These are phyloP conservation scores for Phoenicopterus ruber DNA, from an alignment of 2,113 vertebrate genomes.

Conservation along the genomic window DNA sequence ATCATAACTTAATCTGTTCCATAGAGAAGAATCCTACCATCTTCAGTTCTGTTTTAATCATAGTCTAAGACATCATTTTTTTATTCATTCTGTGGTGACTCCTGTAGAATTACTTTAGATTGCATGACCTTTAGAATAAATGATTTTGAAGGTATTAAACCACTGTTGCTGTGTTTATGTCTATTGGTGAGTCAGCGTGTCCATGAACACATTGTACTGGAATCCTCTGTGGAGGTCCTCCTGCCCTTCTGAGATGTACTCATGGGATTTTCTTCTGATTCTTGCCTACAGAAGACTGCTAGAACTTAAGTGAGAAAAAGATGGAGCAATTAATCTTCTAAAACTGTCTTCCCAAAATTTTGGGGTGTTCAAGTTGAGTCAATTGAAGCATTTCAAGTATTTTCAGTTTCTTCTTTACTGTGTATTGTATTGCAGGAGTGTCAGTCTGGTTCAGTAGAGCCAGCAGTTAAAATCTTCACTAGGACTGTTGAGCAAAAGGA, in stretches of 20 bases:
- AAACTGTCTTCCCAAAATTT: neutral
- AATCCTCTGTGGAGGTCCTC: neutral
- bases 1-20: neutral
- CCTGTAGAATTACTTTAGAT: neutral
- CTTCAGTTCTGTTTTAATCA: conserved; percentile 7
- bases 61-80: neutral
- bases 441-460: neutral
- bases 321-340: neutral
- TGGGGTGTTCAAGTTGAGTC: neutral
- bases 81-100: neutral
- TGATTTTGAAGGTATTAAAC: neutral
- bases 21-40: neutral
- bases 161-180: neutral
- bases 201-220: neutral
- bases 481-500: neutral
- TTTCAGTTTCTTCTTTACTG: neutral
- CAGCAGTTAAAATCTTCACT: neutral
- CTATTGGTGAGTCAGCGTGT: neutral
- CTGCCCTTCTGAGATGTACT: neutral
- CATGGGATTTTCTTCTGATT: neutral
- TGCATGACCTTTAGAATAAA: neutral
- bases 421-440: neutral
- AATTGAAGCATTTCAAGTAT: neutral
- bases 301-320: neutral
- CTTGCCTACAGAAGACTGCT: neutral